Evolutionary conservation across 2,113 vertebrate species (phyloP).

Genomic region (Oncorhynchus mykiss): DNA sequence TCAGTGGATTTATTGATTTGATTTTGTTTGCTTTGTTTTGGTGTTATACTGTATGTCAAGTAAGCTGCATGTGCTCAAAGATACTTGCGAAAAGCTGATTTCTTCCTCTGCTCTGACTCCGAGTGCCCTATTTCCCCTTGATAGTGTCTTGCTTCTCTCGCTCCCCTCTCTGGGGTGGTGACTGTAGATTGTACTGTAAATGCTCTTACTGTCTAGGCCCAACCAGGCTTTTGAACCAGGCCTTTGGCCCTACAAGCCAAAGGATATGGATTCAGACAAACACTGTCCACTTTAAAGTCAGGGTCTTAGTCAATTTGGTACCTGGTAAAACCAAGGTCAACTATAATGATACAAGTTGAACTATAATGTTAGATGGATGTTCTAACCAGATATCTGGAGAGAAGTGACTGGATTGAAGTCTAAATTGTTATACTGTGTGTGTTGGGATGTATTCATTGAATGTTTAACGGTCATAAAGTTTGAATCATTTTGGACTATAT

Average conservation of each 20-base stretch:
- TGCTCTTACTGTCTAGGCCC: constrained; percentile 37
- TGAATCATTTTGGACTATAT: background rate
- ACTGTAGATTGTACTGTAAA: constrained; percentile 25
- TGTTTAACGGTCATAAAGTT: too few relatives aligned
- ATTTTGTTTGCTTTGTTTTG: background rate
- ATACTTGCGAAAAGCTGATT: background rate
- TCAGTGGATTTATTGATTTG: too few relatives aligned
- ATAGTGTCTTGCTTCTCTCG: background rate
- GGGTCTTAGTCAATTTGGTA: too few relatives aligned
- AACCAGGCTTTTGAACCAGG: background rate
- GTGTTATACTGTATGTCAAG: background rate
- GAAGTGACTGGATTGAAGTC: too few relatives aligned
- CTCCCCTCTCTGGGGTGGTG: constrained; percentile 6
- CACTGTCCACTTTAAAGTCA: too few relatives aligned
- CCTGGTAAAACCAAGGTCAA: too few relatives aligned
- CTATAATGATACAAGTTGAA: too few relatives aligned
- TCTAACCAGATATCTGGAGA: too few relatives aligned
- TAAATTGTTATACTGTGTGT: too few relatives aligned
- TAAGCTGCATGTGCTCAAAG: background rate
- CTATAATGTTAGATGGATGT: background rate
- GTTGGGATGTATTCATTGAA: too few relatives aligned
- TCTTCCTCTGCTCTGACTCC: too few relatives aligned
- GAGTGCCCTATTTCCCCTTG: background rate
- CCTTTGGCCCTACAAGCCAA: background rate
- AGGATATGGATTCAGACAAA: background rate